A percentile compares a stretch with the other conserved stretches of the same genome.
Evolutionary conservation across 2,888 invertebrate genomes (phyloP).

Genomic region (Eurois occulta): DNA sequence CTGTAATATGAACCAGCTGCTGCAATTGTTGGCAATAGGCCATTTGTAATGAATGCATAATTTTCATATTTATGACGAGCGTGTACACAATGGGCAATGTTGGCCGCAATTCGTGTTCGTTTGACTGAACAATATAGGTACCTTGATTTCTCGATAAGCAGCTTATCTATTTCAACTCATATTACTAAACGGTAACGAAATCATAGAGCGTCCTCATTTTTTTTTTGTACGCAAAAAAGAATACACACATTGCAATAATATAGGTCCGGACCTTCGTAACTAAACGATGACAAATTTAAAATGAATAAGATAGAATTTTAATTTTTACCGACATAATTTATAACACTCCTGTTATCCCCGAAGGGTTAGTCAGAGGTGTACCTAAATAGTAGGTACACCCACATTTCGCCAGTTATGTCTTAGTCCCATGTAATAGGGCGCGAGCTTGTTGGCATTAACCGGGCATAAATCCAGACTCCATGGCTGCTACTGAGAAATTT

Average conservation of each 20-base stretch:
- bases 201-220: no score
- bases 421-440: neutral
- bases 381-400: no score
- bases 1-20: conserved; percentile 27
- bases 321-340: no score
- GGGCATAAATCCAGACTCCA: no score
- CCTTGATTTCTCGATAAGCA: neutral
- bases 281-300: neutral
- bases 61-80: conserved; percentile 39
- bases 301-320: no score
- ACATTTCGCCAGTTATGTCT: neutral
- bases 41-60: conserved; percentile 41
- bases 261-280: no score
- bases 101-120: neutral
- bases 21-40: conserved; percentile 29
- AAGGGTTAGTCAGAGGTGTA: neutral
- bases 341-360: neutral
- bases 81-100: neutral
- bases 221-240: no score
- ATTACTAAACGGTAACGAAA: neutral
- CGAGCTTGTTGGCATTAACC: no score
- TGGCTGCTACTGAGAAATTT: no score
- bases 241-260: no score
- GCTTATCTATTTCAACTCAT: neutral
- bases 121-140: neutral